Percentiles rank a stretch among this genome's conserved stretches.
Conservation (phyloP, 2,888 invertebrate genomes). For the Diloba caeruleocephala region DNA sequence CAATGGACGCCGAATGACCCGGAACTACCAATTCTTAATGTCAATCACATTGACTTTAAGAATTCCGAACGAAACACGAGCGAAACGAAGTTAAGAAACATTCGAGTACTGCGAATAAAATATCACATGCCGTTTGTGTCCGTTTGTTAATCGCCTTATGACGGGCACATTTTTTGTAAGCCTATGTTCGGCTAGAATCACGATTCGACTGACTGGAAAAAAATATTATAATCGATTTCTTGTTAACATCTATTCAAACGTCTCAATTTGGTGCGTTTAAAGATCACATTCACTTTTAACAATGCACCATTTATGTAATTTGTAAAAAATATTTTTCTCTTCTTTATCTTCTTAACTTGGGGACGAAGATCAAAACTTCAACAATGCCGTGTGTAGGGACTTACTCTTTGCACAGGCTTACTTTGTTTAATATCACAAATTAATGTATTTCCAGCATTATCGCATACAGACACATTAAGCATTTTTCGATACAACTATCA, state of each 20-base stretch:
- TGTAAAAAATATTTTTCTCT: too few relatives aligned
- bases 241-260: slow-evolving; percentile 65
- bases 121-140: slow-evolving; percentile 53
- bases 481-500: too few relatives aligned
- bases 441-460: too few relatives aligned
- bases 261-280: slow-evolving; percentile 8
- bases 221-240: slow-evolving; percentile 76
- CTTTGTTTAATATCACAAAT: too few relatives aligned
- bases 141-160: slow-evolving; percentile 73
- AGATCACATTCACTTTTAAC: not conserved
- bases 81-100: slow-evolving; percentile 25
- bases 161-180: slow-evolving; percentile 75
- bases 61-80: slow-evolving; percentile 44
- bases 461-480: too few relatives aligned
- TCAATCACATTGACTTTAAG: slow-evolving; percentile 54
- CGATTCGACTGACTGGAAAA: slow-evolving; percentile 63
- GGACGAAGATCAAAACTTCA: too few relatives aligned
- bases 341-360: too few relatives aligned
- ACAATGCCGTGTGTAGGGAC: too few relatives aligned
- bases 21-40: slow-evolving; percentile 77
- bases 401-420: too few relatives aligned
- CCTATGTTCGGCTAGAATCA: slow-evolving; percentile 63
- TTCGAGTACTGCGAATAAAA: slow-evolving; percentile 26
- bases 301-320: too few relatives aligned
- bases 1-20: slow-evolving; percentile 72